These are phyloP conservation scores for Peromyscus aztecus DNA, from an alignment of 2,797 vertebrate genomes.

Conservation along the genomic window DNA sequence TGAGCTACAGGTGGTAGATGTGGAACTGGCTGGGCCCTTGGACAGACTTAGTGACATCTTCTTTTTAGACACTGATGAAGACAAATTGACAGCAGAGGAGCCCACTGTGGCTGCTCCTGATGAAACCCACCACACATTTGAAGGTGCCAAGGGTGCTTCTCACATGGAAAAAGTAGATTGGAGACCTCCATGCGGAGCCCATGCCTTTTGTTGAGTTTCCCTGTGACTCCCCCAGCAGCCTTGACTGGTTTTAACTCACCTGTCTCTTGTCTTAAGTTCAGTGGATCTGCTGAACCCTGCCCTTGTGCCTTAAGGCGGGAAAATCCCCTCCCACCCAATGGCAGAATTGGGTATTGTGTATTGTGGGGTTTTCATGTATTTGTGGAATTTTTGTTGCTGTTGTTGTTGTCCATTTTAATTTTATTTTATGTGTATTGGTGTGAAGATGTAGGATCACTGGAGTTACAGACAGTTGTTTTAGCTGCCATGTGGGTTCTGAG, in stretches of 20 bases:
- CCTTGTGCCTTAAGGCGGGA: slow-evolving; percentile 54
- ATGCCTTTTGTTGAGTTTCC: slow-evolving; percentile 66
- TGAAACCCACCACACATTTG: slow-evolving; percentile 92
- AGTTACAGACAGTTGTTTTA: neutral
- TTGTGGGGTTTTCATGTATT: neutral
- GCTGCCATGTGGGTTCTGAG: neutral
- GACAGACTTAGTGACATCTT: neutral
- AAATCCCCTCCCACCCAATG: neutral
- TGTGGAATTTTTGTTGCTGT: neutral
- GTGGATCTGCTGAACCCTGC: slow-evolving; percentile 38
- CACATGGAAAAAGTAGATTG: slow-evolving; percentile 97
- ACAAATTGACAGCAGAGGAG: slow-evolving; percentile 91
- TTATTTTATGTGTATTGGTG: neutral
- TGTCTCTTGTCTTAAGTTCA: slow-evolving; percentile 51
- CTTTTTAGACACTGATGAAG: slow-evolving; percentile 94
- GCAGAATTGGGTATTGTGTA: slow-evolving; percentile 74
- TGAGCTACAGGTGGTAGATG: no score
- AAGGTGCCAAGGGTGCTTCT: slow-evolving; percentile 94
- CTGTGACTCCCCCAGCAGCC: neutral
- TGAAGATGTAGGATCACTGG: neutral
- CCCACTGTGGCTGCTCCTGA: slow-evolving; percentile 89
- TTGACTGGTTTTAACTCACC: neutral
- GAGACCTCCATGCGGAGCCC: neutral
- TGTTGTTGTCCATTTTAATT: neutral
- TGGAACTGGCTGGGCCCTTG: neutral